Percentiles rank a stretch among this genome's conserved stretches.
phyloP scores from a whole-genome alignment of 2,113 vertebrate genomes.

The Tragelaphus buxtoni region DNA sequence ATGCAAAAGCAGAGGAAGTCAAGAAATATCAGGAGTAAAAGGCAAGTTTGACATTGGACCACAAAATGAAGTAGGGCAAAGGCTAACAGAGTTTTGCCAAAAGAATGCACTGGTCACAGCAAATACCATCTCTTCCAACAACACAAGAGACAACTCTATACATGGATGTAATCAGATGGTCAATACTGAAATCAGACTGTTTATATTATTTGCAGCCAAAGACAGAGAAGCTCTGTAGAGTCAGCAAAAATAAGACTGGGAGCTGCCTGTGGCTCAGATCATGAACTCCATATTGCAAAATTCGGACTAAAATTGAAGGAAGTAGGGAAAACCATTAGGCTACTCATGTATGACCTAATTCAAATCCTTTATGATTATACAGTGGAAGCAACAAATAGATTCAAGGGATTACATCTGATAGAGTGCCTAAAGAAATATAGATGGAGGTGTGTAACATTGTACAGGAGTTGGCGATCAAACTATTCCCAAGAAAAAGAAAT shows the following conservation, averaged over 20 bases:
- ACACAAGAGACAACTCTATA: neutral
- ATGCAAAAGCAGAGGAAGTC: neutral
- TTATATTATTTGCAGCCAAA: neutral
- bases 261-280: neutral
- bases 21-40: neutral
- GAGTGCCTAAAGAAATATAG: neutral
- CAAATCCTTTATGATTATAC: neutral
- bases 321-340: neutral
- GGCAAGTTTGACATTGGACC: neutral
- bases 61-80: neutral
- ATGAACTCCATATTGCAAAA: neutral
- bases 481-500: neutral
- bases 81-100: neutral
- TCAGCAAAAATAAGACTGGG: neutral
- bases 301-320: neutral
- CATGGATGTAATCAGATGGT: neutral
- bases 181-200: neutral
- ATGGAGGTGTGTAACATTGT: neutral
- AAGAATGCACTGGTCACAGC: neutral
- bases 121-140: neutral
- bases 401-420: neutral
- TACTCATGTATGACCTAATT: neutral
- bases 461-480: neutral
- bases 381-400: neutral
- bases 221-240: neutral